phyloP scores from a whole-genome alignment of 2,113 vertebrate species.

The Anseranas semipalmata region DNA sequence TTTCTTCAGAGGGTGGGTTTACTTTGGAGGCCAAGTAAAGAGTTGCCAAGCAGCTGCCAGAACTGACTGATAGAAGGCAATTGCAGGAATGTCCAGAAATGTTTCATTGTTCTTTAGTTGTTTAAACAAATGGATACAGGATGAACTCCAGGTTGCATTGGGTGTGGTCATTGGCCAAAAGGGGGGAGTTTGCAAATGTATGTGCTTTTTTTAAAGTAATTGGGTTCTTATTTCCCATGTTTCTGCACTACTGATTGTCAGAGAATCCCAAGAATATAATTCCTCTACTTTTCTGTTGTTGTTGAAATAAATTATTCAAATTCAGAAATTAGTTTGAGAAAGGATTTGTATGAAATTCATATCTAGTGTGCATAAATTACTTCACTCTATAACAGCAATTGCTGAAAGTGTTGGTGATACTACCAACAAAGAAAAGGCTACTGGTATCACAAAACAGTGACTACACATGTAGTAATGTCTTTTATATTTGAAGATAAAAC shows the following conservation, averaged over 20 bases:
- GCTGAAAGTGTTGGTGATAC: background rate
- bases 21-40: background rate
- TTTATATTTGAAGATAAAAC: background rate
- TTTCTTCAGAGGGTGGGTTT: conserved; percentile 28
- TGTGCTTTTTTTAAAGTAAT: background rate
- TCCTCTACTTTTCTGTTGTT: background rate
- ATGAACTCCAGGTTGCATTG: conserved; percentile 1
- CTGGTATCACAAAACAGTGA: background rate
- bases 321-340: background rate
- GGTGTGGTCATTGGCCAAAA: background rate
- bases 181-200: background rate
- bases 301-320: rapidly evolving
- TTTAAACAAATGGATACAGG: conserved; percentile 12
- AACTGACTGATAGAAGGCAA: conserved; percentile 18
- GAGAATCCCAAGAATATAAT: background rate
- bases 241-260: background rate
- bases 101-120: conserved; percentile 11
- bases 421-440: background rate
- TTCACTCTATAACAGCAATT: background rate
- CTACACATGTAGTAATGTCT: background rate
- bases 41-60: conserved; percentile 39
- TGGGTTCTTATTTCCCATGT: background rate
- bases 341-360: background rate
- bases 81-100: conserved; percentile 24
- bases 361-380: background rate